Evolutionary conservation across 2,113 vertebrate species (phyloP).

Genomic region (Dipodomys ordii): DNA sequence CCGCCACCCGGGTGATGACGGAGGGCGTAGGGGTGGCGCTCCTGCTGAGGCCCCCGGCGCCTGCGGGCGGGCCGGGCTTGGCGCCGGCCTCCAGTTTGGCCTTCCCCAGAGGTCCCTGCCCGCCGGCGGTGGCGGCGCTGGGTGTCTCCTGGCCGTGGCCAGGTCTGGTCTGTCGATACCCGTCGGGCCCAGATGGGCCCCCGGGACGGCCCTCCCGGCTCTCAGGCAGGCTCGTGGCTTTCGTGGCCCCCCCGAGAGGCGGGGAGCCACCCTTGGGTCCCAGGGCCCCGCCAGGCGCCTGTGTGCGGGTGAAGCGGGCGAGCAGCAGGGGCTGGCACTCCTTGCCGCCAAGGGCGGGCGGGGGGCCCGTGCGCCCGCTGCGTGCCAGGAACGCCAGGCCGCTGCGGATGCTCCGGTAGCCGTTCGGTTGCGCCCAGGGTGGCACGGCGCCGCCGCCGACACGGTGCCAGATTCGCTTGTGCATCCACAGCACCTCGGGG

Average conservation of each 20-base stretch:
- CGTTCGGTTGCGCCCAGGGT: constrained; percentile 91
- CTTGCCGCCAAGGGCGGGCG: constrained; percentile 92
- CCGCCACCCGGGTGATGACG: constrained; percentile 79
- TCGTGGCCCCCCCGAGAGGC: constrained; percentile 56
- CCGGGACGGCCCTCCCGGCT: constrained; percentile 71
- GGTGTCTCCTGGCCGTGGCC: constrained; percentile 84
- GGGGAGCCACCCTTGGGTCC: constrained; percentile 80
- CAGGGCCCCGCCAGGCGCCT: constrained; percentile 85
- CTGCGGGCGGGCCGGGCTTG: constrained; percentile 75
- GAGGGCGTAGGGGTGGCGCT: constrained; percentile 81
- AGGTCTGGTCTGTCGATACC: constrained; percentile 84
- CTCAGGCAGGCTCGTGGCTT: constrained; percentile 73
- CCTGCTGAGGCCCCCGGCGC: constrained; percentile 83
- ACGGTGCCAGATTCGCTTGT: constrained; percentile 95
- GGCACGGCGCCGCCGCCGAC: constrained; percentile 91
- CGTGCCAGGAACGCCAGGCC: constrained; percentile 85
- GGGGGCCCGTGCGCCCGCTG: constrained; percentile 94
- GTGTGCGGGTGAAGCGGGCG: constrained; percentile 89
- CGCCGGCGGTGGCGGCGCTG: constrained; percentile 65
- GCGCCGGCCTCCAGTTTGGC: constrained; percentile 87
- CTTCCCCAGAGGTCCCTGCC: constrained; percentile 75
- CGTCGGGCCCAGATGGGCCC: constrained; percentile 72
- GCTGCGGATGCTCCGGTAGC: constrained; percentile 87
- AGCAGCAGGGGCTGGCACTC: constrained; percentile 93
- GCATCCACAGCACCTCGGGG: constrained; percentile 97